Percentiles rank a stretch among this genome's conserved stretches.
phyloP scores from a whole-genome alignment of 35 echinoderm and acorn worm species.

The Strongylocentrotus purpuratus region DNA sequence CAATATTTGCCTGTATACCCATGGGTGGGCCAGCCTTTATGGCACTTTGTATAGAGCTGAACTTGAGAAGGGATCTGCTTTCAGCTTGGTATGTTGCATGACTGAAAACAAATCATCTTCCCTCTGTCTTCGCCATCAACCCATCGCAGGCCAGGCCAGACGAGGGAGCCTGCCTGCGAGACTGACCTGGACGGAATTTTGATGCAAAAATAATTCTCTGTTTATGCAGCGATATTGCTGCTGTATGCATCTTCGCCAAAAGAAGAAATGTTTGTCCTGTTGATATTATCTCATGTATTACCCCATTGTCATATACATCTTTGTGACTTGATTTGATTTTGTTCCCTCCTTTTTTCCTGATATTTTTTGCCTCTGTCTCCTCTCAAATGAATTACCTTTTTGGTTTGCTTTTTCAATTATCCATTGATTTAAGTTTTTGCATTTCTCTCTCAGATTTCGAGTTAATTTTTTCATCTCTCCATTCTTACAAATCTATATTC shows the following conservation, averaged over 20 bases:
- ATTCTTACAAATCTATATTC: too few species aligned
- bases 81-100: conserved; percentile 1
- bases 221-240: neutral
- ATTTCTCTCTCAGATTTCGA: too few species aligned
- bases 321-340: too few species aligned
- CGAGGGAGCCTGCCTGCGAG: neutral
- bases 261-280: neutral
- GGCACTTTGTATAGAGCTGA: neutral
- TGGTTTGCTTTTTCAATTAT: too few species aligned
- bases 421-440: too few species aligned
- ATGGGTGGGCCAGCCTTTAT: neutral
- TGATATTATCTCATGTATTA: neutral
- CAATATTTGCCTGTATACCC: neutral
- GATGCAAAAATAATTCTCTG: conserved; percentile 4
- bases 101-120: conserved; percentile 12
- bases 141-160: neutral
- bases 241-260: neutral
- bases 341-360: too few species aligned
- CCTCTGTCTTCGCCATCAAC: neutral
- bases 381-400: too few species aligned
- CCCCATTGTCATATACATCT: too few species aligned
- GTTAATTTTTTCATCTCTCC: too few species aligned
- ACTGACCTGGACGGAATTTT: neutral
- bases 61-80: neutral
- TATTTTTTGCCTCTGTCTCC: too few species aligned